These are phyloP conservation scores for Drepanosiphum platanoidis DNA, from an alignment of 2,888 invertebrate genomes.

Conservation along the genomic window DNA sequence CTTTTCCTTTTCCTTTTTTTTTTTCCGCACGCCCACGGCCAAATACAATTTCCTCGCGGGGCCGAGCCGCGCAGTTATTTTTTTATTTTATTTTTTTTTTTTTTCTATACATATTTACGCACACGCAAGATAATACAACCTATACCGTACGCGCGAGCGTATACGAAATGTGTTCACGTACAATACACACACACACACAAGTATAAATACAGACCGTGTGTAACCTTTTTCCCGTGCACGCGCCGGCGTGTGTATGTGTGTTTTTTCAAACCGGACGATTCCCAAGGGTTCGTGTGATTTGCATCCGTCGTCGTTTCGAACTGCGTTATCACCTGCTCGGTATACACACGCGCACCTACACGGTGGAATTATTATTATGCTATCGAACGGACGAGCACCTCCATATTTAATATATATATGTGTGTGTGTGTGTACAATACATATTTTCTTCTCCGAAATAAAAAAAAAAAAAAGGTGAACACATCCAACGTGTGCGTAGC, in stretches of 20 bases:
- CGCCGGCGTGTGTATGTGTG: not conserved
- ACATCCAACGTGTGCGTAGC: not conserved
- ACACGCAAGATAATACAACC: not conserved
- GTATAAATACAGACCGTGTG: not conserved
- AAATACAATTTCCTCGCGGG: not conserved
- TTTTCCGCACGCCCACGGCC: too few species aligned
- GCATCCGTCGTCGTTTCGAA: conserved; percentile 21
- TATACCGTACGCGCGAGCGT: too few species aligned
- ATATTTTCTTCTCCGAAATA: too few species aligned
- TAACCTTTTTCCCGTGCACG: not conserved
- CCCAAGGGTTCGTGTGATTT: conserved; percentile 38
- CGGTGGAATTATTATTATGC: conserved; percentile 28
- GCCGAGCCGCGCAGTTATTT: too few species aligned
- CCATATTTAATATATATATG: not conserved
- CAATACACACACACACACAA: not conserved
- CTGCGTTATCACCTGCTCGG: not conserved
- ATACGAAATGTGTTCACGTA: not conserved
- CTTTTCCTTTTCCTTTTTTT: not conserved
- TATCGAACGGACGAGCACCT: not conserved
- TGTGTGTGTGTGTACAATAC: not conserved
- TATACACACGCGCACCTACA: too few species aligned
- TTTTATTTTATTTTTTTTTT: too few species aligned
- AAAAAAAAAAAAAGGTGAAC: conserved; percentile 26
- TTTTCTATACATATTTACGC: not conserved
- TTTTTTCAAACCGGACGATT: conserved; percentile 8